Conservation (phyloP, 2,888 invertebrate species). For the Melinaea menophilus region DNA sequence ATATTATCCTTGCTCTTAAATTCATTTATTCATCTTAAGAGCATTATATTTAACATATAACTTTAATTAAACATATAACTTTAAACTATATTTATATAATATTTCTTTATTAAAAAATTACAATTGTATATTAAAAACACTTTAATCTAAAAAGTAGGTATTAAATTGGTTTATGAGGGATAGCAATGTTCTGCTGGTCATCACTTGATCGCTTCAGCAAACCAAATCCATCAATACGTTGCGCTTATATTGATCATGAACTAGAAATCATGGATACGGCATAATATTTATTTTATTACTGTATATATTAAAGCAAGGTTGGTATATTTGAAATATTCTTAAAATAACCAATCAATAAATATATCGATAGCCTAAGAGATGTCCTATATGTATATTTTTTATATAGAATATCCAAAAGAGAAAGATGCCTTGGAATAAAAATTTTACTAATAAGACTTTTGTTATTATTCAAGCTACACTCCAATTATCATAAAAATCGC, state of each 20-base stretch:
- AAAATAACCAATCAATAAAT: background rate
- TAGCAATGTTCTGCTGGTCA: slow-evolving; percentile 25
- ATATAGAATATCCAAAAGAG: background rate
- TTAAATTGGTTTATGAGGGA: slow-evolving; percentile 22
- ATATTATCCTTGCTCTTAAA: no score
- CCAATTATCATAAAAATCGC: no score
- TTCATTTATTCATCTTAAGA: no score
- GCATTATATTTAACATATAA: no score
- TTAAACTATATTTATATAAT: no score
- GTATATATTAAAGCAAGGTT: no score
- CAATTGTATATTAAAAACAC: background rate
- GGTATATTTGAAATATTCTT: background rate
- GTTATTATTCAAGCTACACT: background rate
- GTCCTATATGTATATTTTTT: no score
- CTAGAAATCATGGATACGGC: background rate
- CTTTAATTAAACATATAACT: no score
- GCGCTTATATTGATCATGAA: slow-evolving; percentile 17
- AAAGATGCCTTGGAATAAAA: no score
- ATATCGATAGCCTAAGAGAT: background rate
- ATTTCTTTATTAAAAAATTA: background rate
- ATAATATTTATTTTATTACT: no score
- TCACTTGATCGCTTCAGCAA: slow-evolving; percentile 26
- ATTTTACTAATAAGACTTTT: no score
- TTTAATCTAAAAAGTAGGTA: slow-evolving; percentile 4
- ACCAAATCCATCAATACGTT: slow-evolving; percentile 29